phyloP scores from a whole-genome alignment of 1,140 invertebrate species.

The Trichomalopsis sarcophagae region DNA sequence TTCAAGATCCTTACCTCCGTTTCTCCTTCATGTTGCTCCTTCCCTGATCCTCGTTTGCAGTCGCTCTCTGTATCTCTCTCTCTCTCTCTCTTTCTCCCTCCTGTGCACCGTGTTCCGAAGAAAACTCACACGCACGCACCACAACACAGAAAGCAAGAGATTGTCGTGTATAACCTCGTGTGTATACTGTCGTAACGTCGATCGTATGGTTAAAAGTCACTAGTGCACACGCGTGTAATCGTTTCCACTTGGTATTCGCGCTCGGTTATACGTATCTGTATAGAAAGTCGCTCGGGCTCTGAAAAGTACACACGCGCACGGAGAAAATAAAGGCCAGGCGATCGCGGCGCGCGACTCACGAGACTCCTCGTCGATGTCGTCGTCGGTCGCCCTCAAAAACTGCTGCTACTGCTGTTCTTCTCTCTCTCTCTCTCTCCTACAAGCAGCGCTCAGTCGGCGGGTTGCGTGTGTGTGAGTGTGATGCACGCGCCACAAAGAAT shows the following conservation, averaged over 20 bases:
- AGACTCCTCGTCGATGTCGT: slow-evolving; percentile 47
- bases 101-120: background rate
- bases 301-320: background rate
- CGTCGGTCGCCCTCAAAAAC: slow-evolving; percentile 40
- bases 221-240: background rate
- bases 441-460: no score
- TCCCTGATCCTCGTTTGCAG: no score
- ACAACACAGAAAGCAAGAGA: background rate
- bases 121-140: background rate
- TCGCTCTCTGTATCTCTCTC: background rate
- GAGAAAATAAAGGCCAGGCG: background rate
- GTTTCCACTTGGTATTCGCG: background rate
- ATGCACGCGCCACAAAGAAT: no score
- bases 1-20: slow-evolving; percentile 38
- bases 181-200: background rate
- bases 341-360: slow-evolving; percentile 23
- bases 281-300: background rate
- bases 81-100: background rate
- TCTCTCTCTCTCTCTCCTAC: background rate
- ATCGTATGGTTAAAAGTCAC: background rate
- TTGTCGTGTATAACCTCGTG: slow-evolving; percentile 19
- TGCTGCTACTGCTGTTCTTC: background rate
- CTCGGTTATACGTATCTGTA: background rate
- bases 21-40: slow-evolving; percentile 43
- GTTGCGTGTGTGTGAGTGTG: no score